Evolutionary conservation across 2,113 vertebrate species (phyloP), one percentile per base, ranked within the genome.

Genomic region (Terrapene triunguis): DNA sequence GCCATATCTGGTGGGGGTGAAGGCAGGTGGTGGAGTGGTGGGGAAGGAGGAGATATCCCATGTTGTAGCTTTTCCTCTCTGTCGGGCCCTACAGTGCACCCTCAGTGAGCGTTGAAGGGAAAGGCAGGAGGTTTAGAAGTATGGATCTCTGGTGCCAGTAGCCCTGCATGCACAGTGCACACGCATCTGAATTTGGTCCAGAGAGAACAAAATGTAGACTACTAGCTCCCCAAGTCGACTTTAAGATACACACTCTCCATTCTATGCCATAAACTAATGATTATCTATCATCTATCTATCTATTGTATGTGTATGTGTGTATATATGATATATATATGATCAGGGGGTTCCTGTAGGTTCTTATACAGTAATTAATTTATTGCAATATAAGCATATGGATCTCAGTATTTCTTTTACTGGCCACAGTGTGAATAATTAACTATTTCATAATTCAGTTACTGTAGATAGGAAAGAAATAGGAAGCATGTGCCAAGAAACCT

Each of bases 1-100:
- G 5, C 32, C 79, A 8, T 10, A 50, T 51, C 3, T 59, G 78
- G 54, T 51, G 32, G 47, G 62, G 42, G 35, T 32, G 2, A 29
- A 27, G 51, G 42, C 38, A 24, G 42, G 1, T 27, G 38, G 21
- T 42, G 13, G 38, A 55, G n/a, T 57, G 27, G 27, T 8, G 12
- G 53, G 6, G 3, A 1, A 25, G 1, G 0, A 80, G 27, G 47
- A 48, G 19, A 14, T 4, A 5, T 1, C 54, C 93, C 80, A 3
- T 92, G 62, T 91, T 72, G 10, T 76, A 42, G 5, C 38, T 47
- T 72, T 72, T 74, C 50, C 47, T 89, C 7, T 27, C 9, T 55
- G 0, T 8, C 10, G 11, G 13, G 21, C 89, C 42, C 74, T 78
- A 38, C 9, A 22, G 11, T 27, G 4, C 25, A 78, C 12, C 22